These are phyloP conservation scores for Limanda limanda DNA, from an alignment of 2,113 vertebrate species.

Conservation along the genomic window DNA sequence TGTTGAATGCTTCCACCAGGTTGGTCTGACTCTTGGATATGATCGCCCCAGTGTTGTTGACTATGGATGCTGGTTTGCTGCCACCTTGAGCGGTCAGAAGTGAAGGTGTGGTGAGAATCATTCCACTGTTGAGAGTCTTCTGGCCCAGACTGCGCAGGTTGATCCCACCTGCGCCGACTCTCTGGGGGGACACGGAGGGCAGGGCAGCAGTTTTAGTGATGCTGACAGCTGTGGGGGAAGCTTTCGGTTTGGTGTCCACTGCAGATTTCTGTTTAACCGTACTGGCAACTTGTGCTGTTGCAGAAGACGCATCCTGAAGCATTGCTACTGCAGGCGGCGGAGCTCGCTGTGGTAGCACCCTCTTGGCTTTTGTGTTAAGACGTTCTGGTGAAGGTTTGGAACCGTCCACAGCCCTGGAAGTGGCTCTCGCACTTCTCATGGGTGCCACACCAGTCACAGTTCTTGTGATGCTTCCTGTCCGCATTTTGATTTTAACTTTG, in stretches of 20 bases:
- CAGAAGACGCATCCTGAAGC: constrained; percentile 88
- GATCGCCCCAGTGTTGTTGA: constrained; percentile 85
- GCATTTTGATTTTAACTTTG: constrained; percentile 94
- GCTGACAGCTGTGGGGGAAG: constrained; percentile 75
- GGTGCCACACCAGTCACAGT: constrained; percentile 87
- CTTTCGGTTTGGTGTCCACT: constrained; percentile 55
- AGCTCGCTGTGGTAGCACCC: constrained; percentile 67
- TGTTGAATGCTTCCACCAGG: constrained; percentile 96
- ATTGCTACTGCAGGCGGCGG: constrained; percentile 80
- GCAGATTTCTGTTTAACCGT: constrained; percentile 86
- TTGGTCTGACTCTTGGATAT: constrained; percentile 94
- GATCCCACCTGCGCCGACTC: constrained; percentile 45
- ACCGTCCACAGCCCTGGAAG: constrained; percentile 45
- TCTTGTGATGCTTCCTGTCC: constrained; percentile 87
- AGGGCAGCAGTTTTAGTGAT: constrained; percentile 73
- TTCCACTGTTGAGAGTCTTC: constrained; percentile 83
- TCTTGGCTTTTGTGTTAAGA: constrained; percentile 65
- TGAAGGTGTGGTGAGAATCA: constrained; percentile 29
- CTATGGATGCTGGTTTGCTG: constrained; percentile 78
- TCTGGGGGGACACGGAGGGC: constrained; percentile 60
- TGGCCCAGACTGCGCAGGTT: constrained; percentile 74
- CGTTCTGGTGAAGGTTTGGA: constrained; percentile 63
- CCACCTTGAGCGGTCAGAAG: constrained; percentile 63
- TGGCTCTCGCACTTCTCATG: constrained; percentile 68
- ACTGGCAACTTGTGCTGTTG: constrained; percentile 86